A percentile compares a stretch with the other conserved stretches of the same genome.
These are phyloP conservation scores for Corythucha ciliata DNA, from an alignment of 2,888 invertebrate genomes.

Conservation along the genomic window DNA sequence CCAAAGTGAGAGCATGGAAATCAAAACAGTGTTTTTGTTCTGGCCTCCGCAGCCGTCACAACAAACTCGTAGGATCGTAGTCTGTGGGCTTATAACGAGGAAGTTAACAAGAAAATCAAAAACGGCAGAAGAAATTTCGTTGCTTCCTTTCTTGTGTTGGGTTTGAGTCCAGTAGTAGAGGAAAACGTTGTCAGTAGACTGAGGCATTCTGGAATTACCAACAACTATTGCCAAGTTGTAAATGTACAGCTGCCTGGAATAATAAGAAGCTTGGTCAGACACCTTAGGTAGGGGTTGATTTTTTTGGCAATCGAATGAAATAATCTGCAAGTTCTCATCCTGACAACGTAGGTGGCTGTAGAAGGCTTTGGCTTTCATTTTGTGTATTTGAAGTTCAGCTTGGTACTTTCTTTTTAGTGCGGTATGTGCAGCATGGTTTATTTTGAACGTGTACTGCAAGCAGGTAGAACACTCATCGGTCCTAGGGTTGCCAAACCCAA, in stretches of 20 bases:
- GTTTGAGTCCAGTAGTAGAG: neutral
- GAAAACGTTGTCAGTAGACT: neutral
- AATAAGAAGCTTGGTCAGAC: neutral
- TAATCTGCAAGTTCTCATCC: too few relatives aligned
- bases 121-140: conserved; percentile 2
- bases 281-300: conserved; percentile 6
- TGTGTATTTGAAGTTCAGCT: too few relatives aligned
- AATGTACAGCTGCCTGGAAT: neutral
- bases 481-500: too few relatives aligned
- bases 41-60: neutral
- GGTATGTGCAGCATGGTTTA: too few relatives aligned
- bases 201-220: neutral
- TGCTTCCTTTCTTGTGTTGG: neutral
- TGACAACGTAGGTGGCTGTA: too few relatives aligned
- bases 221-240: conserved; percentile 2
- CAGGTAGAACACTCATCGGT: too few relatives aligned
- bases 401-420: too few relatives aligned
- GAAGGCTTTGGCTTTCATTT: too few relatives aligned
- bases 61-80: neutral
- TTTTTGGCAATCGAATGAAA: conserved; percentile 4
- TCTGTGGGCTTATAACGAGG: neutral
- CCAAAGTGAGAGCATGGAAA: conserved; percentile 1
- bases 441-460: too few relatives aligned
- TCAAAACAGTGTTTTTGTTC: neutral
- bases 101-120: conserved; percentile 3